phyloP scores from a whole-genome alignment of 2,797 vertebrate species.

The Sciurus vulgaris region DNA sequence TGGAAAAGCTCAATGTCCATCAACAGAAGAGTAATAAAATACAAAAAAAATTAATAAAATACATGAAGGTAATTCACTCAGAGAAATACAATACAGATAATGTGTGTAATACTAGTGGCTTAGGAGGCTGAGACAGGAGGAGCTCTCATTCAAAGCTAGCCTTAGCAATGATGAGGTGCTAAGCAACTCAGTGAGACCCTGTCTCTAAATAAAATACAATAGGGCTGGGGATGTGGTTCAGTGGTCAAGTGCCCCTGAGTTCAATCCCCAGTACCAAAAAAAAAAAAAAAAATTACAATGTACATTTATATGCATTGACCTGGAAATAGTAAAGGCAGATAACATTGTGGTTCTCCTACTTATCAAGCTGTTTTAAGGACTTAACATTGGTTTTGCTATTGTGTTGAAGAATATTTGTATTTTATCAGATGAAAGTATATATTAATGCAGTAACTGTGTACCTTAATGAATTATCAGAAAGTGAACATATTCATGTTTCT shows the following conservation, averaged over 20 bases:
- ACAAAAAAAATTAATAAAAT: conserved; percentile 40
- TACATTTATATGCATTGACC: background rate
- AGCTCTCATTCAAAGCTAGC: too few species aligned
- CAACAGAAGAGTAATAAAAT: conserved; percentile 23
- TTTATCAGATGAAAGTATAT: background rate
- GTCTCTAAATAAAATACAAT: too few species aligned
- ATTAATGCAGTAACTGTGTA: background rate
- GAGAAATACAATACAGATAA: background rate
- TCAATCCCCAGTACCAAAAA: too few species aligned
- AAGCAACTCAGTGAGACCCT: too few species aligned
- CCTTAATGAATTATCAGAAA: conserved; percentile 7
- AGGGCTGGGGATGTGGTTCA: too few species aligned
- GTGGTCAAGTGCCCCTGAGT: too few species aligned
- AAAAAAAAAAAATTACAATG: background rate
- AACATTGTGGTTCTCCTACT: background rate
- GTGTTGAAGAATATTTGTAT: background rate
- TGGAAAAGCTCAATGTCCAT: background rate
- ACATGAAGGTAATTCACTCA: background rate
- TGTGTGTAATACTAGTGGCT: background rate
- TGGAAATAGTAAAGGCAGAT: background rate
- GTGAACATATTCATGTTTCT: background rate
- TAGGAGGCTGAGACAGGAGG: too few species aligned
- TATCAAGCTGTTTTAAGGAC: background rate
- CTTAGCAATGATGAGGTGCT: too few species aligned
- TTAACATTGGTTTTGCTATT: background rate